phyloP scores from a whole-genome alignment of 2,113 vertebrate species.

The Muntiacus reevesi region DNA sequence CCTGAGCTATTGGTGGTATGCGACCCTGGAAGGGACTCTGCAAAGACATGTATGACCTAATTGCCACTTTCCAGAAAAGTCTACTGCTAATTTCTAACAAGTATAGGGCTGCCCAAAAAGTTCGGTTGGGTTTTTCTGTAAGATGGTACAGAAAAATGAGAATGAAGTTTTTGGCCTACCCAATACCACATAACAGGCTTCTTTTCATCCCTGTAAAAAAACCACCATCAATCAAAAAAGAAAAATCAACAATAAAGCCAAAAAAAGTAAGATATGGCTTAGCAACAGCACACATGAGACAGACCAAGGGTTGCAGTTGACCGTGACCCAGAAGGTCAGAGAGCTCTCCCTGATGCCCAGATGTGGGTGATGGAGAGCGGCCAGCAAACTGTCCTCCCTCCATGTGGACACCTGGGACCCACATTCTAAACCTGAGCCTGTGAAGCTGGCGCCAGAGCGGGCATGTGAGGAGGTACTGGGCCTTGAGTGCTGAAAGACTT shows the following conservation, averaged over 20 bases:
- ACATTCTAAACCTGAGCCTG: not conserved
- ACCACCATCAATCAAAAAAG: not conserved
- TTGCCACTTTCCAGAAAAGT: not conserved
- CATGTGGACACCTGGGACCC: fast-evolving
- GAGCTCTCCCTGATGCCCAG: not conserved
- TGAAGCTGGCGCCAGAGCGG: not conserved
- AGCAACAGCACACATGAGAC: not conserved
- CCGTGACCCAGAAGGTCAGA: not conserved
- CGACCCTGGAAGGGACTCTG: not conserved
- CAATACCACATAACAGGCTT: not conserved
- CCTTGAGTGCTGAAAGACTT: not conserved
- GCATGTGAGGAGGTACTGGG: not conserved
- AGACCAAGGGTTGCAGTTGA: not conserved
- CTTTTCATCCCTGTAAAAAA: too few relatives aligned
- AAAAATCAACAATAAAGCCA: not conserved
- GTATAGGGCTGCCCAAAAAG: not conserved
- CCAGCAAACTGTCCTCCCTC: not conserved
- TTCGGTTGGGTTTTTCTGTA: not conserved
- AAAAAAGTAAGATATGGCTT: not conserved
- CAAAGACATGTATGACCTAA: not conserved
- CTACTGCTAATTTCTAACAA: not conserved
- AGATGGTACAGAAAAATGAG: not conserved
- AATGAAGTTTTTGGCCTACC: not conserved
- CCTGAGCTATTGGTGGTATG: not conserved
- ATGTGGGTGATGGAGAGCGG: not conserved